phyloP scores from a whole-genome alignment of 35 echinoderm and acorn worm species.

The Nesometra sesokonis region DNA sequence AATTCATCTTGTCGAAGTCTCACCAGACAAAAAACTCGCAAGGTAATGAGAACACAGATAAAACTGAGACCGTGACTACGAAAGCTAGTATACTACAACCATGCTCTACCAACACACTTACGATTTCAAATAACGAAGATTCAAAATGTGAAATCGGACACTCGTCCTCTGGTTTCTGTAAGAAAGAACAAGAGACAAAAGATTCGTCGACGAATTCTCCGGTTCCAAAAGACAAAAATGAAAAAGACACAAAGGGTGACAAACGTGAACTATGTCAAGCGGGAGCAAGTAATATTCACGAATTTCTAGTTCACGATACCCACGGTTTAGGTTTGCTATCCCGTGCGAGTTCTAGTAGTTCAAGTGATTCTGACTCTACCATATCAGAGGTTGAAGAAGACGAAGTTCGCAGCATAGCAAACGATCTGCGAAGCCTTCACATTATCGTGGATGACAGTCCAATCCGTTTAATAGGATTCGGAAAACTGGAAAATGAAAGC shows the following conservation, averaged over 20 bases:
- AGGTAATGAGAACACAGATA: no score
- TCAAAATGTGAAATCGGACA: no score
- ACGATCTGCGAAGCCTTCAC: background rate
- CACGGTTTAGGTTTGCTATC: background rate
- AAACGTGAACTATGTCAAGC: background rate
- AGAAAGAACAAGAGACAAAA: no score
- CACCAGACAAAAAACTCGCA: background rate
- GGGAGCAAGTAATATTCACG: background rate
- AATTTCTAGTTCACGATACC: background rate
- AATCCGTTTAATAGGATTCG: background rate
- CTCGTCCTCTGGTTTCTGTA: no score
- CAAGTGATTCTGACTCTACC: background rate
- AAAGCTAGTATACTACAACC: no score
- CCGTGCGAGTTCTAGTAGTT: background rate
- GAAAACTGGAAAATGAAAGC: background rate
- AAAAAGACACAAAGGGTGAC: background rate
- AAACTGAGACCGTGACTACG: no score
- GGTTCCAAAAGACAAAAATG: background rate
- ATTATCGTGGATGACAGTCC: background rate
- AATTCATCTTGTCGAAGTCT: background rate
- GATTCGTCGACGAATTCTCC: no score
- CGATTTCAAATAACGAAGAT: no score
- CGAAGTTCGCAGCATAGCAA: background rate
- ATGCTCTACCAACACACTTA: no score
- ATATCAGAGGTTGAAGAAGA: background rate